Base-by-base conservation (phyloP, 2,888 invertebrate genomes). In the Therioaphis trifolii region DNA sequence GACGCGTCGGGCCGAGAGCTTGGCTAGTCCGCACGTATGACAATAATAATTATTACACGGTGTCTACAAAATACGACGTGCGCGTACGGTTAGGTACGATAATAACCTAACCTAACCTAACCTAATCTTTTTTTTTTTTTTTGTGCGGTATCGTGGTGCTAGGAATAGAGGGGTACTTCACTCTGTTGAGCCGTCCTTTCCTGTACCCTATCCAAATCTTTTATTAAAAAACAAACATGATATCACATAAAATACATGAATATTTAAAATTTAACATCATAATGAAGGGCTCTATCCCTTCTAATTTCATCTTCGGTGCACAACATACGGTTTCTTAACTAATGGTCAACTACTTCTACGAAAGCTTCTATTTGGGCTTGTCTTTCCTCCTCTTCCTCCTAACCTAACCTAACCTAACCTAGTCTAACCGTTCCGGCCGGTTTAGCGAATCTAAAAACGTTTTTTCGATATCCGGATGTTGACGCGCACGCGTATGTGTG, bases 391-490 rank as follows among this genome's bases (percentile, higher is more conserved):
- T 71, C 52, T 40, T 72, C 72, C 4, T n/a, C n/a, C n/a, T n/a
- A n/a, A n/a, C n/a, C n/a, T n/a, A n/a, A n/a, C n/a, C n/a, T n/a
- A n/a, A n/a, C n/a, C n/a, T n/a, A n/a, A n/a, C n/a, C n/a, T n/a
- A n/a, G 21, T 24, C 35, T 43, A 15, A 35, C 24, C 68, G n/a
- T 40, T 12, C 43, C 40, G 40, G 4, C 58, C 40, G 52, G 52
- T 52, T 24, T 55, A 24, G 40, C 3, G 55, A 68, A 69, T 78
- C 78, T 68, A n/a, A 68, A 78, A 78, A 78, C 68, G 68, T 68
- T 68, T 66, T 35, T 21, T 40, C 78, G n/a, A 68, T 55, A 52
- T 78, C 68, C 78, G 78, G 78, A 78, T 68, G 68, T 52, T 61
- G 43, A n/a, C 14, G 1, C 15, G 24, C 40, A 15, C 21, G 35